Evolutionary conservation across 2,797 vertebrate species (phyloP).

Genomic region (Poeciliopsis paucimaculata): DNA sequence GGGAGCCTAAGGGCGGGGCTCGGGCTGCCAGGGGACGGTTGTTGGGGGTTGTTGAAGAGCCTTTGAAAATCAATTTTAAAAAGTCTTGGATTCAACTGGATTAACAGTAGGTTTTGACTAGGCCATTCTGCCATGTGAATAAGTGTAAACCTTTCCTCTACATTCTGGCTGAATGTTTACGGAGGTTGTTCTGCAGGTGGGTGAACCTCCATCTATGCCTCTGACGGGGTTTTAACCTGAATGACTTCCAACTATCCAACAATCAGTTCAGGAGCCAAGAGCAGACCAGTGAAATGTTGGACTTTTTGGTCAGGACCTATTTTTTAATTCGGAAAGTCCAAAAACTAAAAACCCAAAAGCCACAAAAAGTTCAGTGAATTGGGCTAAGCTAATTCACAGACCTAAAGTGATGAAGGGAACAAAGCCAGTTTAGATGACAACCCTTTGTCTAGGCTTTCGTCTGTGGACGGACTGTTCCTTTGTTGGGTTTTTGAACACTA

Average conservation of each 20-base stretch:
- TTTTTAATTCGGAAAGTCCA: neutral
- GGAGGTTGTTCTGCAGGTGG: too few species aligned
- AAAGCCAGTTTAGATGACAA: neutral
- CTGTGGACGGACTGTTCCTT: neutral
- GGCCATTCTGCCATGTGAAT: too few species aligned
- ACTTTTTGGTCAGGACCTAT: neutral
- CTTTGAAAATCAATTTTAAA: neutral
- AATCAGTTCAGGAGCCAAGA: neutral
- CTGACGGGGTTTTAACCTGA: too few species aligned
- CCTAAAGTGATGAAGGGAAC: neutral
- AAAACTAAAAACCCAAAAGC: neutral
- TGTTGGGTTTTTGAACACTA: neutral
- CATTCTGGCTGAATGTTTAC: too few species aligned
- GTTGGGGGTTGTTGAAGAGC: constrained; percentile 25
- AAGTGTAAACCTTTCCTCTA: too few species aligned
- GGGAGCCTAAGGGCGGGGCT: constrained; percentile 26
- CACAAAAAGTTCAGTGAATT: neutral
- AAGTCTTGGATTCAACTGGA: neutral
- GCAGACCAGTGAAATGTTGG: neutral
- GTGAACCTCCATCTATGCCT: too few species aligned
- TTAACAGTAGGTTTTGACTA: neutral
- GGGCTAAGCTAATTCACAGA: neutral
- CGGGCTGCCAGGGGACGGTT: constrained; percentile 24
- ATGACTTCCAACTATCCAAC: too few species aligned
- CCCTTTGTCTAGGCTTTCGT: neutral